These are phyloP conservation scores for Drosophila sulfurigaster DNA, from an alignment of 1,140 invertebrate genomes.

Conservation along the genomic window DNA sequence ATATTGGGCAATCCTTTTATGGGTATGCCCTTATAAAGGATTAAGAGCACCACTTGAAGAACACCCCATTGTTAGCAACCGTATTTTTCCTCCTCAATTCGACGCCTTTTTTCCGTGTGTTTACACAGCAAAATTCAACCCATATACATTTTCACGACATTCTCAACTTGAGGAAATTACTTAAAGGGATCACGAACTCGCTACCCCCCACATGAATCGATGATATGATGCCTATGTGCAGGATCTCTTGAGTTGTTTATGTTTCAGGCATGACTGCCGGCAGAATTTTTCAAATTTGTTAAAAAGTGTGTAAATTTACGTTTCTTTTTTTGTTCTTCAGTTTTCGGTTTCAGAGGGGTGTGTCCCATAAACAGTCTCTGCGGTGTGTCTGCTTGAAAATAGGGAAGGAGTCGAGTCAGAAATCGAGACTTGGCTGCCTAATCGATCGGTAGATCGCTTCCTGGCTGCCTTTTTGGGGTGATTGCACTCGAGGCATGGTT, in stretches of 20 bases:
- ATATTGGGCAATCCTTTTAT: constrained; percentile 56
- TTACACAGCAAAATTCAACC: constrained; percentile 73
- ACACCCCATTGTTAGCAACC: constrained; percentile 38
- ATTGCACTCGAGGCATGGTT: constrained; percentile 69
- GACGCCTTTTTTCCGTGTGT: constrained; percentile 77
- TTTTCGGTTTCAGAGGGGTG: constrained; percentile 56
- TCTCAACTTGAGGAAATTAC: constrained; percentile 75
- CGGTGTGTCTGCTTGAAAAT: constrained; percentile 44
- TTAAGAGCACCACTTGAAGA: constrained; percentile 60
- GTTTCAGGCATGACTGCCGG: constrained; percentile 77
- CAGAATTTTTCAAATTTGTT: constrained; percentile 80
- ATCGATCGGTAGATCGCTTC: constrained; percentile 72
- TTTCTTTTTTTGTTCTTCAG: constrained; percentile 50
- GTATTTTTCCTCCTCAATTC: constrained; percentile 62
- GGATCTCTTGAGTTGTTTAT: constrained; percentile 77
- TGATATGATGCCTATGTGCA: constrained; percentile 22
- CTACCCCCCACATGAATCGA: constrained; percentile 20
- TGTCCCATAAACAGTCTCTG: constrained; percentile 72
- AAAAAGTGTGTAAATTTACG: constrained; percentile 81
- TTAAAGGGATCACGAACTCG: constrained; percentile 80
- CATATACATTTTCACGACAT: constrained; percentile 70
- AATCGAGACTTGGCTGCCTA: constrained; percentile 68
- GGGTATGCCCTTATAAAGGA: constrained; percentile 66
- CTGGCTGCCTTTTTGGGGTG: constrained; percentile 71
- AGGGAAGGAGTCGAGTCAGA: constrained; percentile 31